These are phyloP conservation scores for Coccyzus lansbergi DNA, from an alignment of 2,797 vertebrate species.

Conservation along the genomic window DNA sequence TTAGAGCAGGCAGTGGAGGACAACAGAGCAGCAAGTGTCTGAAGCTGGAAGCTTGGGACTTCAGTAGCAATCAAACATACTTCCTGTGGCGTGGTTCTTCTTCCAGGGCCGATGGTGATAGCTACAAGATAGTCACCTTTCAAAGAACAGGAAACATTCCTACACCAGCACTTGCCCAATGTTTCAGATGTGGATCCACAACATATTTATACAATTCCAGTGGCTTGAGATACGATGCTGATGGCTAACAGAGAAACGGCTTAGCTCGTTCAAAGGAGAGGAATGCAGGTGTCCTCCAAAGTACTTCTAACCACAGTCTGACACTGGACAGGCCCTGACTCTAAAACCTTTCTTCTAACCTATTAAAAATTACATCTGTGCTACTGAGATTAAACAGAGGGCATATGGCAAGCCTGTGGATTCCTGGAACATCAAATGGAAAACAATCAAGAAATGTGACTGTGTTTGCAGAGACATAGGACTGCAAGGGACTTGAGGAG, in stretches of 20 bases:
- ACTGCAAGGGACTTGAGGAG: neutral
- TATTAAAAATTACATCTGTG: neutral
- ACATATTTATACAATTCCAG: neutral
- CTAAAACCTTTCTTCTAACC: neutral
- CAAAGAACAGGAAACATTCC: neutral
- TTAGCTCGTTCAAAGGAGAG: neutral
- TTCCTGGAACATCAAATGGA: neutral
- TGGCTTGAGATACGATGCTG: neutral
- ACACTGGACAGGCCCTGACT: neutral
- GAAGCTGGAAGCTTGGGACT: neutral
- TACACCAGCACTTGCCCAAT: neutral
- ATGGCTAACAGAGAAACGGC: neutral
- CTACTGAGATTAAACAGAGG: neutral
- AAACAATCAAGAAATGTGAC: neutral
- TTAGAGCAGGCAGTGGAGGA: neutral
- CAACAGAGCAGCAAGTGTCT: no score
- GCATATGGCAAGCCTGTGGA: neutral
- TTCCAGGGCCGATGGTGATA: neutral
- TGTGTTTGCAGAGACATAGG: rapidly evolving
- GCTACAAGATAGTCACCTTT: neutral
- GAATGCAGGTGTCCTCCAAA: neutral
- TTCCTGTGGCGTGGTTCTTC: neutral
- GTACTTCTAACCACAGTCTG: neutral
- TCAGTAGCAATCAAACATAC: neutral
- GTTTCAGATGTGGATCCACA: neutral